Base-by-base conservation (phyloP, 2,797 vertebrate species). In the Coregonus sp. region DNA sequence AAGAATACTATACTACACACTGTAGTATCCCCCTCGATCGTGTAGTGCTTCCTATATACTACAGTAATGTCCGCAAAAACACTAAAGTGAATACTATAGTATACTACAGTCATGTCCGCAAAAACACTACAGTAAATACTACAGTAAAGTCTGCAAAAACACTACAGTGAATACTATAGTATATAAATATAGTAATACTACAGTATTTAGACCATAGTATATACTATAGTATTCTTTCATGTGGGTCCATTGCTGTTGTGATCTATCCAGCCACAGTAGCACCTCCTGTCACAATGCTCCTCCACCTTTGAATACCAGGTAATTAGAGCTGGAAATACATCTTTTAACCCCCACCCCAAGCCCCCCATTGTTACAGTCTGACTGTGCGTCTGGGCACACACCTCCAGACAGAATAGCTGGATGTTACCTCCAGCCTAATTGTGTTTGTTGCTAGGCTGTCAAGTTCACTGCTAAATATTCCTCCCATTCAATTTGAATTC, bases 191-290 rank as follows among this genome's bases (percentile, higher is more conserved):
- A 47, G 9, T 9, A 9, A 47, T 47, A 47, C 7, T 11, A 47
- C 9, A 47, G 40, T 47, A 47, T 47, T 47, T 47, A 47, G 7
- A 47, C 40, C 40, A 47, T 47, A 47, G 7, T 47, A 47, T 47
- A 47, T 47, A 47, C 40, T 47, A 47, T 12, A 47, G 40, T 47
- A 77, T 37, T 15, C 2, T 18, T 9, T 9, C 31, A 31, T 85
- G 77, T 75, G 77, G 70, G 76, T 76, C 72, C 2, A 29, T 67
- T 82, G 80, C 75, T 83, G 82, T 84, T 85, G 81, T 81, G 73
- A 80, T 77, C 77, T 82, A 59, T 40, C 56, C 78, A 77, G 82
- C 51, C 50, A 18, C 16, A 33, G 63, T 75, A 51, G 75, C 52
- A 56, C 69, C 61, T 78, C 79, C 68, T 78, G 83, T 82, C 78